phyloP scores from a whole-genome alignment of 2,113 vertebrate genomes.

The Chloropsis hardwickii region DNA sequence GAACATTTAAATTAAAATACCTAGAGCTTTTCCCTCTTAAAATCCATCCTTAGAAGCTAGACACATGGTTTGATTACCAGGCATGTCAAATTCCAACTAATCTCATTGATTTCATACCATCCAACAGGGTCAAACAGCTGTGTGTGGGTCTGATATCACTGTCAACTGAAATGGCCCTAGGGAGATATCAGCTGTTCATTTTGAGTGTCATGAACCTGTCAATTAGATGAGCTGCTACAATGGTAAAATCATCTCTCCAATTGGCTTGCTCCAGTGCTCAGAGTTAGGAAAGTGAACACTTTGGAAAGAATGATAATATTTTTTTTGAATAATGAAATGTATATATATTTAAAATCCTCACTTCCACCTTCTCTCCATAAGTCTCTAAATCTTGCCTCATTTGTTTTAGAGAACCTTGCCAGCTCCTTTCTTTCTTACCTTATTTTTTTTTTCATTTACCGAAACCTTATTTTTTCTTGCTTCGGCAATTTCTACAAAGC shows the following conservation, averaged over 20 bases:
- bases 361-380: neutral
- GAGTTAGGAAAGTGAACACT: neutral
- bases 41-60: neutral
- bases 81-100: neutral
- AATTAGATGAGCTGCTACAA: neutral
- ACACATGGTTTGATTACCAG: neutral
- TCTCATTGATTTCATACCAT: neutral
- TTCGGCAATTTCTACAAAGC: neutral
- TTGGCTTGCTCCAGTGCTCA: neutral
- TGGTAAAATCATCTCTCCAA: neutral
- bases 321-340: neutral
- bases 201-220: neutral
- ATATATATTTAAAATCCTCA: neutral
- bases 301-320: neutral
- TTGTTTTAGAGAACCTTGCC: neutral
- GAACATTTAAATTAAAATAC: neutral
- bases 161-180: neutral
- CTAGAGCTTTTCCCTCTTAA: neutral
- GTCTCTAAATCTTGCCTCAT: neutral
- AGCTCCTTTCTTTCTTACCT: neutral
- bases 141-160: neutral
- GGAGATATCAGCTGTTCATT: neutral
- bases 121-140: neutral
- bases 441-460: neutral
- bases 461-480: neutral